Conservation (phyloP, 2,113 vertebrate species). For the Dryoscopus gambensis region DNA sequence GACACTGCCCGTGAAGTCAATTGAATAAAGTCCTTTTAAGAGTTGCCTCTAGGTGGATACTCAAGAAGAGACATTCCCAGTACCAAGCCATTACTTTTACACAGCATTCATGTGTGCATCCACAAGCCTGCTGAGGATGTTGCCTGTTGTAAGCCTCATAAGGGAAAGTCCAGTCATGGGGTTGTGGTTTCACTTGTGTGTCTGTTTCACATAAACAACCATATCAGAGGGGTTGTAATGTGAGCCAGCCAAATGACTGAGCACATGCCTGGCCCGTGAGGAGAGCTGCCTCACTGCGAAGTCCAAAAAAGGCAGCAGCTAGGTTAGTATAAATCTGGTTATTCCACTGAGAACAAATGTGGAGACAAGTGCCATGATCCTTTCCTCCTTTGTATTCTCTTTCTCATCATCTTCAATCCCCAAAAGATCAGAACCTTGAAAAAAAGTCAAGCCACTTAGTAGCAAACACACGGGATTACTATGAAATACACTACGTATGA, state of each 20-base stretch:
- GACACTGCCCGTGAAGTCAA: background rate
- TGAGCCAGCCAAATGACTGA: background rate
- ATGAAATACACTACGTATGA: background rate
- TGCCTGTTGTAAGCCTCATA: background rate
- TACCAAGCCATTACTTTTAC: background rate
- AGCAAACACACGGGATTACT: background rate
- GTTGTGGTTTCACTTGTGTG: background rate
- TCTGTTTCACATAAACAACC: background rate
- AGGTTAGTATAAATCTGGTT: background rate
- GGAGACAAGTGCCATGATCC: background rate
- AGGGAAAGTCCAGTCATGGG: too few species aligned
- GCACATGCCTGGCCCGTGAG: rapidly evolving
- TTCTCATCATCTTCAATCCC: background rate
- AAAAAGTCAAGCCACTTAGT: background rate
- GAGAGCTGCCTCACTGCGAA: background rate
- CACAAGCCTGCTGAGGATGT: background rate
- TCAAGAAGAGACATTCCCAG: background rate
- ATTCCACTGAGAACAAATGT: background rate
- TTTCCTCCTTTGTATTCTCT: background rate
- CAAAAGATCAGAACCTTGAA: background rate
- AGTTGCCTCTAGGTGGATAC: too few species aligned
- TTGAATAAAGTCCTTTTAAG: background rate
- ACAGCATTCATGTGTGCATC: background rate
- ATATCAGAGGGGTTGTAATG: too few species aligned
- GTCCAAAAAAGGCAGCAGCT: background rate